A percentile compares a stretch with the other conserved stretches of the same genome.
Conservation (phyloP, 2,113 vertebrate genomes). For the Entosphenus tridentatus region DNA sequence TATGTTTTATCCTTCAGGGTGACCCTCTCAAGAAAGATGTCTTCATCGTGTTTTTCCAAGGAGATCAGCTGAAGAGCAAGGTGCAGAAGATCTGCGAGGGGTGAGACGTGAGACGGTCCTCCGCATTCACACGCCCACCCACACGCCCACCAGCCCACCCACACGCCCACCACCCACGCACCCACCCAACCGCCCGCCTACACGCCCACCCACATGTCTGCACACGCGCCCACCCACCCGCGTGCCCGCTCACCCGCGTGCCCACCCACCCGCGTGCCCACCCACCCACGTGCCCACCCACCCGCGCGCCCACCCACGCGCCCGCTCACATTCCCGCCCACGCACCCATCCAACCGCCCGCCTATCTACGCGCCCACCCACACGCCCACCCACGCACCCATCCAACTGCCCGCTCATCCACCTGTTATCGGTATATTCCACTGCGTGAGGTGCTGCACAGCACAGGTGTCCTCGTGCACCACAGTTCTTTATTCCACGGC, state of each 20-base stretch:
- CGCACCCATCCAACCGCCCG: not conserved
- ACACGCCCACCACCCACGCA: not conserved
- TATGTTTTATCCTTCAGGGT: constrained; percentile 12
- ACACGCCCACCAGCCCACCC: not conserved
- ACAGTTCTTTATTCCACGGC: too few relatives aligned
- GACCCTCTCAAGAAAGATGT: constrained; percentile 15
- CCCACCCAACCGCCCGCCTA: not conserved
- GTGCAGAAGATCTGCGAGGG: constrained; percentile 17
- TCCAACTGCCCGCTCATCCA: not conserved
- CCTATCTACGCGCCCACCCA: not conserved
- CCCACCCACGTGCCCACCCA: not conserved
- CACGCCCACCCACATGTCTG: not conserved
- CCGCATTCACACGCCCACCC: not conserved
- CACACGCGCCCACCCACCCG: not conserved
- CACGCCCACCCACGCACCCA: not conserved
- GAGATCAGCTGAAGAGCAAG: constrained; percentile 16
- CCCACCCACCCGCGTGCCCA: not conserved
- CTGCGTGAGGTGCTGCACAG: too few relatives aligned
- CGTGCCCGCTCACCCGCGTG: not conserved
- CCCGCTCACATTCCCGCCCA: not conserved
- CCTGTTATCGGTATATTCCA: too few relatives aligned
- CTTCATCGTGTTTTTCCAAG: constrained; percentile 19
- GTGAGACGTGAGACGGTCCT: constrained; percentile 11
- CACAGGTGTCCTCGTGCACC: too few relatives aligned
- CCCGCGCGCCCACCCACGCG: not conserved